Base-by-base conservation (phyloP, 1,140 invertebrate species). In the Antheraea pernyi region DNA sequence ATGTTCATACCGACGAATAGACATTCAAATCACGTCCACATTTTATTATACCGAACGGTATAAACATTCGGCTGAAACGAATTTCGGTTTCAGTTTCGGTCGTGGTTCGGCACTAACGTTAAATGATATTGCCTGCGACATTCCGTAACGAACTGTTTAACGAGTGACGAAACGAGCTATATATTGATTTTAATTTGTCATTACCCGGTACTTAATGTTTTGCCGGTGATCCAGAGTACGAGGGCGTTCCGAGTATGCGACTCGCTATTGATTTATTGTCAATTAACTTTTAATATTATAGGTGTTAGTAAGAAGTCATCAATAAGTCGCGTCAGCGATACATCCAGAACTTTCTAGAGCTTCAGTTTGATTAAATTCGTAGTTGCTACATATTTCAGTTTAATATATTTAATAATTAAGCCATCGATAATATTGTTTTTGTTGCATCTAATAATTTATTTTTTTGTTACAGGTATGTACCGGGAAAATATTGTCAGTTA, bases 141-240 rank as follows among this genome's bases (percentile, higher is more conserved):
- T n/a, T n/a, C 46, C 46, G 46, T 53, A 53, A 53, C 46, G 46
- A 53, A 10, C 46, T 53, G 46, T 53, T 53, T 53, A 53, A 53
- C 46, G 46, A 53, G 11, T 16, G 46, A 53, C 46, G 16, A n/a
- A 53, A 53, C 11, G 46, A 53, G 11, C 46, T 53, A n/a, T 53
- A 53, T 53, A 53, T 53, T 53, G 46, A 53, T 53, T 53, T 53
- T 53, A 53, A 53, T 53, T 53, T 53, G 46, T 53, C 16, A 53
- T 53, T 53, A 53, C 46, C 11, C 0, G 46, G 16, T 13, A 16
- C 0, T 53, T 53, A 53, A 53, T 53, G 16, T 53, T 16, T 53
- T 53, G 16, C 16, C 46, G 46, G 16, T 11, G 16, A 16, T 53
- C 16, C 46, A 11, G 46, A 53, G 11, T 9, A 16, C 16, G 46